Base-by-base conservation (phyloP, 2,888 invertebrate genomes). In the Yponomeuta sedellus region DNA sequence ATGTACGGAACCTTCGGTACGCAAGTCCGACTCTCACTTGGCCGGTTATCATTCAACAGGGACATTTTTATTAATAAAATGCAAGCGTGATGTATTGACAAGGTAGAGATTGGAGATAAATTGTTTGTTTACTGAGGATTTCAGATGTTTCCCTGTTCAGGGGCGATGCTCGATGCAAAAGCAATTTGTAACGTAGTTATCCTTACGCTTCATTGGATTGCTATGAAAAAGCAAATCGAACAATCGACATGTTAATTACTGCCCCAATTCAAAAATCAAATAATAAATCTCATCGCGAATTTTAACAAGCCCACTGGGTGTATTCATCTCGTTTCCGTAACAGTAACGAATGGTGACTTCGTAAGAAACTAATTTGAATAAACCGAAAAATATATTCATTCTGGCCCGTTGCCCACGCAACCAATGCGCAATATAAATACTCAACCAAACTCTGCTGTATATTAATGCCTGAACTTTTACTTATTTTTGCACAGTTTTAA, bases 41-140 rank as follows among this genome's bases (percentile, higher is more conserved):
- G n/a, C n/a, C n/a, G 59, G 12, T 25, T 59, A 16, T 52, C 16
- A 52, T 52, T 52, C 44, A 52, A 52, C 16, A 52, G 44, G 16
- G 44, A 52, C 44, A 52, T 52, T 52, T 52, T 52, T 52, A 52
- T 52, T 52, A 52, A 52, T 52, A 52, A 52, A 52, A 52, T 52
- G 44, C 44, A 52, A 52, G 44, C 44, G 12, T 52, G 12, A 52
- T 52, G 44, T 52, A 52, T 52, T 52, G 44, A 52, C 44, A 52
- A 52, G 8, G 44, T 52, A 52, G 44, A 52, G 44, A 16, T 52
- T 52, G 44, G 44, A 52, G 44, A 52, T 52, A 52, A 52, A 52
- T 52, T 52, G 16, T 52, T 52, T 52, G 34, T 8, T 52, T 16
- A 20, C 12, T 58, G n/a, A 19, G 8, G 12, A 58, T 22, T 19